Conservation (phyloP, 2,113 vertebrate genomes). For the Chamaetylas fuelleborni region DNA sequence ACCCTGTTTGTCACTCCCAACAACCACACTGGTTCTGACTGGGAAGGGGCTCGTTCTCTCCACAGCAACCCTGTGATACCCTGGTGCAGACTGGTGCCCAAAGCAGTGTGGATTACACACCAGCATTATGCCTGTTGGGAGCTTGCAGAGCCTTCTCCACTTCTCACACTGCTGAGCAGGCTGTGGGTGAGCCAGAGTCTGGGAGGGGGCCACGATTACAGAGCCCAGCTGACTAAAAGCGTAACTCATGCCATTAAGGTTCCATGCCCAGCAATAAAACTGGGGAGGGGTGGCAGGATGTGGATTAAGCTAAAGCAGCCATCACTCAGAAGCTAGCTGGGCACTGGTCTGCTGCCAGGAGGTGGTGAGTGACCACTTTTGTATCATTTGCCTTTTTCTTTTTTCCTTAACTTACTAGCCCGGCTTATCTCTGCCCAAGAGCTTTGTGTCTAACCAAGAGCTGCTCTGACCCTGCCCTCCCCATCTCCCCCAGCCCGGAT, state of each 20-base stretch:
- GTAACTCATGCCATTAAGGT: not conserved
- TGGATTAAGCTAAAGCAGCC: not conserved
- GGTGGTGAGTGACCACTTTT: not conserved
- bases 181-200: not conserved
- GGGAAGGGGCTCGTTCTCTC: not conserved
- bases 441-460: not conserved
- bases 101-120: not conserved
- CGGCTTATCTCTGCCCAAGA: not conserved
- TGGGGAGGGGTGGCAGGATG: not conserved
- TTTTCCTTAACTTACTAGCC: not conserved
- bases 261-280: not conserved
- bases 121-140: not conserved
- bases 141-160: not conserved
- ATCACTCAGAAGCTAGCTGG: not conserved
- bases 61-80: not conserved
- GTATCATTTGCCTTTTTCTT: not conserved
- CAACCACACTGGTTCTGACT: not conserved
- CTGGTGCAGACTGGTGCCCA: not conserved
- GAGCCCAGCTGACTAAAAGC: not conserved
- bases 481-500: rapidly evolving
- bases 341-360: not conserved
- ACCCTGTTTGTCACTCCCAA: not conserved
- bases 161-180: not conserved
- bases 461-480: not conserved
- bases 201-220: rapidly evolving